Evolutionary conservation across 2,113 vertebrate species (phyloP), one percentile per base, ranked within the genome.

Genomic region (Neopipo cinnamomea): DNA sequence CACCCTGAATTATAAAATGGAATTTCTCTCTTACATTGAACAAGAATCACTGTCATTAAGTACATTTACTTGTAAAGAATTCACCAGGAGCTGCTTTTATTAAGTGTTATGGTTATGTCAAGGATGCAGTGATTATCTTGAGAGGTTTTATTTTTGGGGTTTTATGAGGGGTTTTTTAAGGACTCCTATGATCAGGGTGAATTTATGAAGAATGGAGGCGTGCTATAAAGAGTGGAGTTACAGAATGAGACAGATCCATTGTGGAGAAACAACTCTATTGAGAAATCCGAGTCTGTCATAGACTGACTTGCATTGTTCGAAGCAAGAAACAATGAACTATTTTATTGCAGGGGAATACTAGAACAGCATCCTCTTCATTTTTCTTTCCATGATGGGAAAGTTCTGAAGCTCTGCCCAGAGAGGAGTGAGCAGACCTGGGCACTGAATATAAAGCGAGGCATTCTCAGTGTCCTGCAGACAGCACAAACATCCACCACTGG

Each of bases 391-490:
- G 95, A 97, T 56, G 98, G 99, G 90, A 98, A 97, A 96, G 98
- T 99, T 97, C 97, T 96, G 44, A 97, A 96, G 94, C 97, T 99
- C 91, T 99, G 98, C 97, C 97, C 98, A 61, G 93, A 89, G 93
- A 97, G 87, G 68, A 90, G 97, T 31, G 99, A 99, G 91, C 98
- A 96, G 50, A 97, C 96, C 92, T 99, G 99, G 99, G 97, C 96
- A 30, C 98, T 99, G 87, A 99, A 99, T 94, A 96, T 99, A 97
- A 99, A 99, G 95, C 96, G 98, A 42, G 98, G 98, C 39, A 91
- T 99, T 89, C 98, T 99, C 97, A 99, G 98, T 95, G 97, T 99
- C 91, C 96, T 99, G 85, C 99, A 99, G 98, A 98, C 98, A 12
- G 98, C 74, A 30, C 93, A 44, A 6, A 91, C 66, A 6, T 81